These are phyloP conservation scores for Saccopteryx bilineata DNA, from an alignment of 2,113 vertebrate genomes.

Conservation along the genomic window DNA sequence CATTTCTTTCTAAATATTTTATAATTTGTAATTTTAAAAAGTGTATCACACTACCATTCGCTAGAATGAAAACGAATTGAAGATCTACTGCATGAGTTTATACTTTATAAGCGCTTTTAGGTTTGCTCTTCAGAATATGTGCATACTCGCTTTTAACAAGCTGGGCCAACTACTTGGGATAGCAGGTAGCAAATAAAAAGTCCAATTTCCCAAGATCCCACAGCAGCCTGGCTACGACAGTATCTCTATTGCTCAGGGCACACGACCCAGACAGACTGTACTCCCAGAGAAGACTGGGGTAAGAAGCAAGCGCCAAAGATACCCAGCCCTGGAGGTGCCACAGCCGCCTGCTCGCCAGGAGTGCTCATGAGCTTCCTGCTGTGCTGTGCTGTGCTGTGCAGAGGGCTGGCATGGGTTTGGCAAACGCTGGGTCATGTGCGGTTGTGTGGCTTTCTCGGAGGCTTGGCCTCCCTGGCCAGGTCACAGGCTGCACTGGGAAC, in stretches of 20 bases:
- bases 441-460: not conserved
- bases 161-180: not conserved
- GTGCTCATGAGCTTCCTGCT: fast-evolving
- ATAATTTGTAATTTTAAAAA: not conserved
- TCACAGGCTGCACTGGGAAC: not conserved
- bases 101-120: not conserved
- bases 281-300: fast-evolving
- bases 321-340: fast-evolving
- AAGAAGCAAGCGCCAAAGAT: fast-evolving
- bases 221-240: too few species aligned
- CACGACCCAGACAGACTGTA: not conserved
- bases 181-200: not conserved
- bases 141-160: not conserved
- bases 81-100: not conserved
- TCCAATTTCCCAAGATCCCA: fast-evolving
- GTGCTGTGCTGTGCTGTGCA: fast-evolving
- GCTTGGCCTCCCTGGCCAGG: not conserved
- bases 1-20: not conserved
- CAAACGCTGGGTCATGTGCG: not conserved
- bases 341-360: fast-evolving
- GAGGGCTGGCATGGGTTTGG: fast-evolving
- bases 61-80: not conserved
- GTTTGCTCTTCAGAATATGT: not conserved
- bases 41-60: not conserved
- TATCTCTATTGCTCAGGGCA: fast-evolving